Evolutionary conservation across 2,797 vertebrate genomes (phyloP).

Genomic region (Neoniphon sammara): DNA sequence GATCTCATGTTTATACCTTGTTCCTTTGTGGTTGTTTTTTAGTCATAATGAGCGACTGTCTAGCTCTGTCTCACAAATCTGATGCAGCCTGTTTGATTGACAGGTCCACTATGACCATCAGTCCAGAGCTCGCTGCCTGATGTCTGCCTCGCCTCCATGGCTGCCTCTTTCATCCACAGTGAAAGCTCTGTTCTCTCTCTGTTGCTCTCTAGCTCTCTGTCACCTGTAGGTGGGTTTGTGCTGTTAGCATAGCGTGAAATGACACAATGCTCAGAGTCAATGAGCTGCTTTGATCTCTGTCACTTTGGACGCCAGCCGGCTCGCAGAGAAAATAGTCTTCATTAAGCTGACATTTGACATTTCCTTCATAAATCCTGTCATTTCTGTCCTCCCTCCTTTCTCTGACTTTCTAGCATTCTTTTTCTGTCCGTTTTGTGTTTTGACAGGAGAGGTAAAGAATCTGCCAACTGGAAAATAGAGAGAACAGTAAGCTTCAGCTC

Average conservation of each 20-base stretch:
- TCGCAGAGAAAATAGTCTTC: constrained; percentile 62
- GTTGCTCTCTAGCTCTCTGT: constrained; percentile 31
- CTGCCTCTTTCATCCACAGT: constrained; percentile 30
- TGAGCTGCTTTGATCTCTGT: constrained; percentile 74
- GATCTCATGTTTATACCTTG: too few species aligned
- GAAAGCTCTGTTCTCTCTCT: constrained; percentile 33
- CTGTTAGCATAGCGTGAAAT: constrained; percentile 71
- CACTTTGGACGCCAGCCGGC: constrained; percentile 70
- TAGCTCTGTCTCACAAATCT: background rate
- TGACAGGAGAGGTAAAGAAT: constrained; percentile 7
- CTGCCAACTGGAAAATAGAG: constrained; percentile 7
- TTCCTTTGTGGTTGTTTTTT: too few species aligned
- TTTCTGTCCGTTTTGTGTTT: constrained; percentile 11
- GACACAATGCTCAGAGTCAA: constrained; percentile 69
- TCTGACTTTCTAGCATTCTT: background rate
- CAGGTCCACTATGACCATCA: constrained; percentile 16
- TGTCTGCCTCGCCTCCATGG: background rate
- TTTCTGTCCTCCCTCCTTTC: constrained; percentile 19
- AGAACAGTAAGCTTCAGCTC: constrained; percentile 16
- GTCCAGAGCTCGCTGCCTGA: constrained; percentile 4
- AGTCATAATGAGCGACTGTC: too few species aligned
- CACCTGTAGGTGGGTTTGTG: constrained; percentile 60
- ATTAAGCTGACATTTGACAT: constrained; percentile 65
- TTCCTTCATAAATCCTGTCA: constrained; percentile 58
- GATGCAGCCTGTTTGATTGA: constrained; percentile 16